These are phyloP conservation scores for Artibeus lituratus DNA, from an alignment of 2,797 vertebrate species.

Conservation along the genomic window DNA sequence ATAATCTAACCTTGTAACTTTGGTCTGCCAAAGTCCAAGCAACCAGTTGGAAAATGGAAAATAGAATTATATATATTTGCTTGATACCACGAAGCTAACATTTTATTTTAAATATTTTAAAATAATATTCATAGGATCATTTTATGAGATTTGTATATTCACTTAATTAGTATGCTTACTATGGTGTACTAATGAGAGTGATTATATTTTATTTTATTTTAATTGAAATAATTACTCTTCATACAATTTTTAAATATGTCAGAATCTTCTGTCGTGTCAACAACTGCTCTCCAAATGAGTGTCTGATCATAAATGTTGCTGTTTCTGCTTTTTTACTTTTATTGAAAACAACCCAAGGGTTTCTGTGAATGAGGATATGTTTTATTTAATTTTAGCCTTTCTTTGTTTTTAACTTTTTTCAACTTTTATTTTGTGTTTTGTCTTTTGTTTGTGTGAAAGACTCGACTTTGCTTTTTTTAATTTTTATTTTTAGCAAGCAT, in stretches of 20 bases:
- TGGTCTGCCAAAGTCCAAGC: neutral
- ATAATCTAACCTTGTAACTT: neutral
- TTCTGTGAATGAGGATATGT: slow-evolving; percentile 68
- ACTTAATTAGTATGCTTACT: slow-evolving; percentile 47
- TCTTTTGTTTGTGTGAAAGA: slow-evolving; percentile 72
- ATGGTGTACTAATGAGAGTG: slow-evolving; percentile 31
- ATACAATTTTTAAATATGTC: slow-evolving; percentile 46
- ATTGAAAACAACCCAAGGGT: slow-evolving; percentile 31
- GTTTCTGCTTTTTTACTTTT: slow-evolving; percentile 54
- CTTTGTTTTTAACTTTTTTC: slow-evolving; percentile 44
- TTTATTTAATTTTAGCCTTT: slow-evolving; percentile 78
- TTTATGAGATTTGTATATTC: slow-evolving; percentile 13
- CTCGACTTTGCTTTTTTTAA: slow-evolving; percentile 52
- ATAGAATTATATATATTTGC: slow-evolving; percentile 34
- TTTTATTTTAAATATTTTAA: slow-evolving; percentile 33
- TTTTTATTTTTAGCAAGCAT: slow-evolving; percentile 80
- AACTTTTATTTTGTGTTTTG: slow-evolving; percentile 65
- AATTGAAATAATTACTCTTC: neutral
- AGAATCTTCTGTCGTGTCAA: slow-evolving; percentile 58
- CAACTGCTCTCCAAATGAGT: slow-evolving; percentile 59
- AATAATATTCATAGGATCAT: neutral
- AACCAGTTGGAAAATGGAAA: slow-evolving; percentile 70
- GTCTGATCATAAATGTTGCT: slow-evolving; percentile 47
- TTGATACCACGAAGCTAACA: neutral
- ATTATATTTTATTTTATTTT: slow-evolving; percentile 28